A percentile compares a stretch with the other conserved stretches of the same genome.
phyloP scores from a whole-genome alignment of 2,113 vertebrate genomes.

The Campylomormyrus tamandua region DNA sequence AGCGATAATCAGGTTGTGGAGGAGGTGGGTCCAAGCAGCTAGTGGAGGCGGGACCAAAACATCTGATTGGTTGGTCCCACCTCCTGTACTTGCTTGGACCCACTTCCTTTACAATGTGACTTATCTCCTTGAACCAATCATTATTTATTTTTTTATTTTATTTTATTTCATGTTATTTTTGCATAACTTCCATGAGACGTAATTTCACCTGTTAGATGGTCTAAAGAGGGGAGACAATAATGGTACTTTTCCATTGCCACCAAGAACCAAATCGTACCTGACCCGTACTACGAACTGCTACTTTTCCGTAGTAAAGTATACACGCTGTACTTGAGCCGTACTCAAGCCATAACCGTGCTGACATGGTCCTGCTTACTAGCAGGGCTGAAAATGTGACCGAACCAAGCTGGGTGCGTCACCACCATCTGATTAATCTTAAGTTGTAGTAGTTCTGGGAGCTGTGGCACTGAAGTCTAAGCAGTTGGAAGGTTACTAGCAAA shows the following conservation, averaged over 20 bases:
- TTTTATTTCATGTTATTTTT: too few species aligned
- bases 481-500: background rate
- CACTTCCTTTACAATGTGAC: too few species aligned
- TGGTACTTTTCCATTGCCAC: background rate
- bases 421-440: background rate
- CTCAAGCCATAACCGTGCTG: background rate
- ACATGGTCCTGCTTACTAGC: background rate
- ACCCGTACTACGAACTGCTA: background rate
- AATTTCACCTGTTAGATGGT: background rate
- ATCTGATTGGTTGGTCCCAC: too few species aligned
- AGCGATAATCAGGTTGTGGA: too few species aligned
- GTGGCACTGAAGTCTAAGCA: background rate
- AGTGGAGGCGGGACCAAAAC: too few species aligned
- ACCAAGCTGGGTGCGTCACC: too few species aligned
- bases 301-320: background rate
- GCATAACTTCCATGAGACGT: too few species aligned
- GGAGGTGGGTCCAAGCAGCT: too few species aligned
- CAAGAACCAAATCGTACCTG: background rate
- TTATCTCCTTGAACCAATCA: too few species aligned
- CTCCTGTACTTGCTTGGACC: too few species aligned
- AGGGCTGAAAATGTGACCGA: too few species aligned
- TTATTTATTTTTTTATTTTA: too few species aligned
- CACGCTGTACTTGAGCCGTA: background rate
- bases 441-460: background rate
- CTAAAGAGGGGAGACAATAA: background rate